Evolutionary conservation across 2,797 vertebrate genomes (phyloP).

Genomic region (Streptopelia turtur): DNA sequence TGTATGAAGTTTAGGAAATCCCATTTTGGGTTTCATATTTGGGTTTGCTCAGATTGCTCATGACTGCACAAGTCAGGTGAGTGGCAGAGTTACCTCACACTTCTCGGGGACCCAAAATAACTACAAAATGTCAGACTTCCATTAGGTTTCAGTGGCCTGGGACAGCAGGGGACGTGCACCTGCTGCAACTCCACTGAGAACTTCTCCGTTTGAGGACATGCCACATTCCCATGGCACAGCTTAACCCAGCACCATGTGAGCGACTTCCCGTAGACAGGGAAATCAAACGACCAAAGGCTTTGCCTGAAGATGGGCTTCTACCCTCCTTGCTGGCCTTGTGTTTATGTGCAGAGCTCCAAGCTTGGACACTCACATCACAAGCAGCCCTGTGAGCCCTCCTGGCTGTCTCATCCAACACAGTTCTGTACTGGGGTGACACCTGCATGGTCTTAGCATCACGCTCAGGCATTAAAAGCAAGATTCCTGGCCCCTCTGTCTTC

Average conservation of each 20-base stretch:
- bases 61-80: fast-evolving
- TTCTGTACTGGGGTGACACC: not conserved
- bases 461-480: not conserved
- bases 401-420: not conserved
- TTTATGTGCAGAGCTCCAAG: not conserved
- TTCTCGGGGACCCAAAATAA: not conserved
- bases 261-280: fast-evolving
- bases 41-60: not conserved
- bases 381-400: not conserved
- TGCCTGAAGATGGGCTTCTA: not conserved
- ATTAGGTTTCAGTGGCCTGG: not conserved
- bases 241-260: not conserved
- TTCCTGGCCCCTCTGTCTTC: not conserved
- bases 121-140: not conserved
- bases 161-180: not conserved
- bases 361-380: fast-evolving
- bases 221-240: fast-evolving
- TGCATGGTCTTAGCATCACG: not conserved
- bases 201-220: not conserved
- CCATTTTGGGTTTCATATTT: not conserved
- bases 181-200: not conserved
- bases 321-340: not conserved
- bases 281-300: not conserved
- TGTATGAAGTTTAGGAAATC: not conserved
- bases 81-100: not conserved